Conservation (phyloP, 2,888 invertebrate genomes). For the Onthophagus sagittarius region DNA sequence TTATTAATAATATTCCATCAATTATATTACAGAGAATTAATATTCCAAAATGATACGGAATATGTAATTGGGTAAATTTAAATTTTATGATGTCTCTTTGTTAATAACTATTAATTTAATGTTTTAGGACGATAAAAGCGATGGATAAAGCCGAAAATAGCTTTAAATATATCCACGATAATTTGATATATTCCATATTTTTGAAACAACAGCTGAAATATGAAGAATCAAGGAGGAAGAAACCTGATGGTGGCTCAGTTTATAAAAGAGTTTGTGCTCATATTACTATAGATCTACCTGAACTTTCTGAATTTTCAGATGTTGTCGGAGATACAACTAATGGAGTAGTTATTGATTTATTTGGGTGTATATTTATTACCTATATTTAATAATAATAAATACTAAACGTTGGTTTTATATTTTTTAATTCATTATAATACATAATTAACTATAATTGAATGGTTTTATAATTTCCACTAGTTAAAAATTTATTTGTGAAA, state of each 20-base stretch:
- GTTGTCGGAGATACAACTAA: conserved; percentile 83
- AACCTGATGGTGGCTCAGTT: conserved; percentile 72
- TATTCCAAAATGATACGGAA: too few relatives aligned
- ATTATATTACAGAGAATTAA: too few relatives aligned
- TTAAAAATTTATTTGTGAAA: too few relatives aligned
- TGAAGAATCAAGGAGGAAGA: conserved; percentile 76
- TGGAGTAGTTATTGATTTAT: too few relatives aligned
- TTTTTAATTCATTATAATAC: too few relatives aligned
- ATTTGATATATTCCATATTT: conserved; percentile 90
- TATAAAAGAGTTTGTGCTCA: conserved; percentile 87
- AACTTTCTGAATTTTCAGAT: conserved; percentile 75
- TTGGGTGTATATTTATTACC: too few relatives aligned
- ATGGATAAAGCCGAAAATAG: conserved; percentile 80
- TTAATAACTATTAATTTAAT: background rate
- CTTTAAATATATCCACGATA: conserved; percentile 86
- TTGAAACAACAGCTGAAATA: conserved; percentile 93
- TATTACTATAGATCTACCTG: conserved; percentile 79
- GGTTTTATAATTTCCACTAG: too few relatives aligned
- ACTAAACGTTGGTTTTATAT: too few relatives aligned
- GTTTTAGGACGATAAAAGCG: conserved; percentile 77
- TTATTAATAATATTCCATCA: too few relatives aligned
- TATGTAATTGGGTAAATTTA: conserved; percentile 78
- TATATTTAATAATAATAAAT: too few relatives aligned
- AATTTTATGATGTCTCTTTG: conserved; percentile 3
- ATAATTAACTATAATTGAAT: too few relatives aligned